Base-by-base conservation (phyloP, 2,113 vertebrate genomes). In the Colinus virginianus region DNA sequence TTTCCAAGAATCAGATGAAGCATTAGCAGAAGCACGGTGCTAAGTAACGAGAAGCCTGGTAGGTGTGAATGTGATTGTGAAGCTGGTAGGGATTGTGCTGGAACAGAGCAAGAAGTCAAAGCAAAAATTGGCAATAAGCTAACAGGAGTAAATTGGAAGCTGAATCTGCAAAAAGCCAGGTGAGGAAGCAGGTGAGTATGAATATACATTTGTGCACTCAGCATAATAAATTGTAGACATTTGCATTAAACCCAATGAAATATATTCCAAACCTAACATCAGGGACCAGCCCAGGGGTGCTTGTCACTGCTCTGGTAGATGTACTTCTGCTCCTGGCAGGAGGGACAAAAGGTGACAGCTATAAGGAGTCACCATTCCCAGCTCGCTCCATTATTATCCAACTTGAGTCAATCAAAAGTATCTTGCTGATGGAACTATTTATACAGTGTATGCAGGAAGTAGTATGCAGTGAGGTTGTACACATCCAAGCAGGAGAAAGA, bases 381-480 rank as follows among this genome's bases (percentile, higher is more conserved):
- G 0, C 22, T 58, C 2, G 0, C 21, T 64, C 43, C 43, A 40
- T 3, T 13, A 20, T 36, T 32, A 21, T 20, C 38, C 9, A 19
- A 26, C 18, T 4, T 6, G 6, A 34, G 26, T 26, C 79, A 49
- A 42, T 14, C 68, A 83, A 48, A 77, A 42, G 68, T 0, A 72
- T 4, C 11, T 10, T 38, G 19, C 18, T 34, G 18, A 26, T 2
- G 34, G 34, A 34, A 34, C 23, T 59, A 1, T 8, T 67, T 62
- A 53, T 25, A 19, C 12, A 45, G 48, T 61, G n/a, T 8, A 7
- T 20, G 36, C 36, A 59, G 36, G 26, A 45, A n/a, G 26, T 79
- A 6, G 3, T 15, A 30, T 13, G 11, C 22, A 59, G 71, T 1
- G 8, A 16, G 36, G 21, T 23, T 1, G 0, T 28, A 9, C 30